Conservation (phyloP, 1,140 invertebrate genomes). For the Bombus impatiens region DNA sequence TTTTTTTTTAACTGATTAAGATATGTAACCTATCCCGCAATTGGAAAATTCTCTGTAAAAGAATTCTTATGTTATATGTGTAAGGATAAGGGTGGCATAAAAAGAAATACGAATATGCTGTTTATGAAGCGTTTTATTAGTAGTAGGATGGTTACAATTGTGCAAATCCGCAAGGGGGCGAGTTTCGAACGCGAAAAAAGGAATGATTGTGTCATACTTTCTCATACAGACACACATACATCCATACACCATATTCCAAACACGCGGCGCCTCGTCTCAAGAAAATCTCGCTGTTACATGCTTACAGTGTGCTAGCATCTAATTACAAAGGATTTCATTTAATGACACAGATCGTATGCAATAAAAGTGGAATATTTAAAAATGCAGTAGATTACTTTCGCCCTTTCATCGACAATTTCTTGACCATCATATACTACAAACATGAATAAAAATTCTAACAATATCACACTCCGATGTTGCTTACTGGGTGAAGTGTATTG, state of each 20-base stretch:
- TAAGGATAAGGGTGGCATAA: too few species aligned
- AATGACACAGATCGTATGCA: conserved; percentile 45
- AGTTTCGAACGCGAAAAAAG: neutral
- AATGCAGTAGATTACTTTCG: rapidly evolving
- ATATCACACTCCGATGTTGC: too few species aligned
- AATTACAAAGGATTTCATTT: conserved; percentile 56
- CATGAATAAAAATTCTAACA: too few species aligned
- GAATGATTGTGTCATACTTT: neutral
- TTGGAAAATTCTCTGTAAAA: too few species aligned
- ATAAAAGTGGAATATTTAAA: conserved; percentile 61
- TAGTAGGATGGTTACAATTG: rapidly evolving
- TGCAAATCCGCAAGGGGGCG: rapidly evolving
- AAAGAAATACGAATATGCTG: too few species aligned
- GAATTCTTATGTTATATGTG: too few species aligned
- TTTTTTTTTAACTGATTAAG: too few species aligned
- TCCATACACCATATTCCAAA: too few species aligned
- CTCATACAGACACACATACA: neutral
- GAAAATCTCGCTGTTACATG: neutral
- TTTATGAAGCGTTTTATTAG: too few species aligned
- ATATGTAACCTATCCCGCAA: too few species aligned
- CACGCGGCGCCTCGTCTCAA: too few species aligned
- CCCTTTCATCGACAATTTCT: neutral
- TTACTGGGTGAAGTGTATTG: too few species aligned
- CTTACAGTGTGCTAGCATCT: conserved; percentile 50
- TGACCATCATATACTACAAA: rapidly evolving